Percentiles rank a stretch among this genome's conserved stretches.
phyloP scores from a whole-genome alignment of 2,797 vertebrate species.

The Aulostomus chinensis region DNA sequence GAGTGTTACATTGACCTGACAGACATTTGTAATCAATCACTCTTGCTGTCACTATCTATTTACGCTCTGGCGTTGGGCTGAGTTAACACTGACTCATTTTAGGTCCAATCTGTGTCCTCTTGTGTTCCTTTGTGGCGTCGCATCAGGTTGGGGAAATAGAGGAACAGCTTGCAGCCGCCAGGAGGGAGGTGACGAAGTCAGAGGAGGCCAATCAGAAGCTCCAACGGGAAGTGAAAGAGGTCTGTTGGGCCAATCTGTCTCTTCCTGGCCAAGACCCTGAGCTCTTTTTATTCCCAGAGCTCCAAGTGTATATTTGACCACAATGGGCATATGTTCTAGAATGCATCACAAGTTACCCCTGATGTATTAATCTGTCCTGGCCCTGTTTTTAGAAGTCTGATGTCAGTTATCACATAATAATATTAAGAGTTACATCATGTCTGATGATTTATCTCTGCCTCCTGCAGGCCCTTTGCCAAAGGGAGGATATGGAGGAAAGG shows the following conservation, averaged over 20 bases:
- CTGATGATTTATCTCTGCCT: constrained; percentile 10
- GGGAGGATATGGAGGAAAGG: constrained; percentile 94
- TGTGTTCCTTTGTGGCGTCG: constrained; percentile 39
- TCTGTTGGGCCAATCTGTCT: constrained; percentile 71
- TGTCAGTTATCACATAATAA: neutral
- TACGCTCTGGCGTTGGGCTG: constrained; percentile 21
- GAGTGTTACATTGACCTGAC: constrained; percentile 14
- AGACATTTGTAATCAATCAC: constrained; percentile 29
- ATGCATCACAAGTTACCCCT: neutral
- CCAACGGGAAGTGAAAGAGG: constrained; percentile 95
- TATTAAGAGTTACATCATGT: neutral
- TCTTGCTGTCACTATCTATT: constrained; percentile 13
- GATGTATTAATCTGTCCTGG: too few relatives aligned
- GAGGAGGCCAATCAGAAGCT: constrained; percentile 93
- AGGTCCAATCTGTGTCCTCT: constrained; percentile 48
- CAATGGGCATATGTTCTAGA: constrained; percentile 13
- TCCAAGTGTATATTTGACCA: constrained; percentile 35
- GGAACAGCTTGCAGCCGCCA: constrained; percentile 90
- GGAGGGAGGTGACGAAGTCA: constrained; percentile 91
- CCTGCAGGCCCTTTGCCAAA: constrained; percentile 87
- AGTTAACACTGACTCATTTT: constrained; percentile 40
- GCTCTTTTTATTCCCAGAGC: constrained; percentile 18
- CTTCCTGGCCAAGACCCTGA: constrained; percentile 47
- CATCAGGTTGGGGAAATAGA: constrained; percentile 91
- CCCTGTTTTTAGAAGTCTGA: too few relatives aligned